Base-by-base conservation (phyloP, 2,113 vertebrate species). In the Cygnus buccinator region DNA sequence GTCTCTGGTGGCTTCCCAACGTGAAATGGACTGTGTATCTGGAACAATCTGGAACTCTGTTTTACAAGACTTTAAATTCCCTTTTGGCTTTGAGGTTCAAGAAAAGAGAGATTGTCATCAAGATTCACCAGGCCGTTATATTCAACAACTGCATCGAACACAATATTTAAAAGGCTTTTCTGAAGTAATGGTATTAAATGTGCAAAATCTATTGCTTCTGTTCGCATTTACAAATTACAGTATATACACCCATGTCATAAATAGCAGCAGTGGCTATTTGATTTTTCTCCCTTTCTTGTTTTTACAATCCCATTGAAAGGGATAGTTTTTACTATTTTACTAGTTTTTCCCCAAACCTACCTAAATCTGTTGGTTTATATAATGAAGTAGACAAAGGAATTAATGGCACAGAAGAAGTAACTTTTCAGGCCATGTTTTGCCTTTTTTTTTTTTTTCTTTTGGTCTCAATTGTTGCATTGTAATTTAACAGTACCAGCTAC, bases 101-200 rank as follows among this genome's bases (percentile, higher is more conserved):
- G 46, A 80, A 48, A 72, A 19, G 44, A 79, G 18, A 25, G 58
- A 55, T 79, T 39, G 14, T 66, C 52, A 15, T 74, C 29, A 43
- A 62, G 44, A 55, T 23, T 82, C 16, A 22, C 19, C 25, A 13
- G 11, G 5, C 13, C 8, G 0, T 67, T 77, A 2, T 17, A 15
- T 17, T 77, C 37, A 59, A 20, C n/a, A n/a, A 31, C 44, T 66
- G 37, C 3, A 0, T 17, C 43, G 54, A 90, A 61, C 26, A 8
- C 0, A 0, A 5, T 13, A 6, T 50, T 35, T 2, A 1, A 63
- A 85, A 83, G 20, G 13, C 18, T 55, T 65, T 80, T 81, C 43
- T 75, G 76, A 35, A 13, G 39, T 70, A 71, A 25, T 1, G 0
- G 39, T 37, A 50, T 3, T 37, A 67, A 68, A 43, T 33, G 43